phyloP scores from a whole-genome alignment of 2,113 vertebrate species.

The Saiga tatarica region DNA sequence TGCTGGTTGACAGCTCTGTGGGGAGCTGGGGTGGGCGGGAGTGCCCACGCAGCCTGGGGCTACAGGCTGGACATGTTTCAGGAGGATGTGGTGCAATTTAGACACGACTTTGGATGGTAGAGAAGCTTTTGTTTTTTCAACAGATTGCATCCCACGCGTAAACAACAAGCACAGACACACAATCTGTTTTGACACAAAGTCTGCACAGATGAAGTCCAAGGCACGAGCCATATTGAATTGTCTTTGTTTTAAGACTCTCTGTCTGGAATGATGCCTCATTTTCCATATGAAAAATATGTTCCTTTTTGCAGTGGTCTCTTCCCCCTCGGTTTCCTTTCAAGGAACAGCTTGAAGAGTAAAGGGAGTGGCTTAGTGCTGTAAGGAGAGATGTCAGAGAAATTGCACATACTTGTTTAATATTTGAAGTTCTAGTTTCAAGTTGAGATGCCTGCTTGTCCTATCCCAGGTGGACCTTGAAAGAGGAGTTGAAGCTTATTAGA shows the following conservation, averaged over 20 bases:
- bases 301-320: constrained; percentile 13
- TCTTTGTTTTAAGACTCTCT: constrained; percentile 60
- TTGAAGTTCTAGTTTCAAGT: constrained; percentile 6
- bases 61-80: constrained; percentile 20
- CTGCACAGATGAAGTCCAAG: constrained; percentile 40
- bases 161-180: constrained; percentile 31
- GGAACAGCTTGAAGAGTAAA: not conserved
- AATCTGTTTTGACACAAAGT: constrained; percentile 48
- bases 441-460: not conserved
- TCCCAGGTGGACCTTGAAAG: not conserved
- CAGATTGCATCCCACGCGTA: constrained; percentile 53
- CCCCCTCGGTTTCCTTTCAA: constrained; percentile 35
- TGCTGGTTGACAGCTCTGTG: not conserved
- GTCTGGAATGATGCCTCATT: constrained; percentile 55
- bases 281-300: constrained; percentile 68
- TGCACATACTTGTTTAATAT: not conserved
- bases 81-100: not conserved
- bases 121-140: constrained; percentile 59
- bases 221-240: constrained; percentile 41
- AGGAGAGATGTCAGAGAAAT: not conserved
- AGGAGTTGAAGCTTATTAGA: not conserved
- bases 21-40: not conserved
- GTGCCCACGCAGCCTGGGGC: rapidly evolving
- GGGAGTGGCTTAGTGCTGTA: not conserved
- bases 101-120: constrained; percentile 12